Conservation (phyloP, 2,888 invertebrate species). For the Teleogryllus oceanicus region DNA sequence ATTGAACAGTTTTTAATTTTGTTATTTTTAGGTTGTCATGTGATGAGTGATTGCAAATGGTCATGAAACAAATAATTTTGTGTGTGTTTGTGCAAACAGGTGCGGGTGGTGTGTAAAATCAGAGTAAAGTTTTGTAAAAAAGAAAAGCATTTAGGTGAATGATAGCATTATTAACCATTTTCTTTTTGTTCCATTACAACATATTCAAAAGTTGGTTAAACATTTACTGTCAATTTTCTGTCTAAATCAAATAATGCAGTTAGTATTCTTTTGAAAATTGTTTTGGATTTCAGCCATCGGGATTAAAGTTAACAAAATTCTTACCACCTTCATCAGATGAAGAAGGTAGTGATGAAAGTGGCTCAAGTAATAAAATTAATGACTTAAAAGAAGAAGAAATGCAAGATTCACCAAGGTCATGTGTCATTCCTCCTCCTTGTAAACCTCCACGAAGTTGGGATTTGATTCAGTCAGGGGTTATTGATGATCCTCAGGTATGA, state of each 20-base stretch:
- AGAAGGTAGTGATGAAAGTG: conserved; percentile 36
- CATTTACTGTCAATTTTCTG: too few relatives aligned
- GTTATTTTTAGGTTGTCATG: too few relatives aligned
- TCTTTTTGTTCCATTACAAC: too few relatives aligned
- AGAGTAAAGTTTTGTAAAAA: too few relatives aligned
- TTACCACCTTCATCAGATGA: conserved; percentile 36
- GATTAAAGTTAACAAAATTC: conserved; percentile 32
- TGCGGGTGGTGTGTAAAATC: too few relatives aligned
- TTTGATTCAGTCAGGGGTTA: conserved; percentile 43
- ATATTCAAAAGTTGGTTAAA: too few relatives aligned
- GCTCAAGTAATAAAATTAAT: conserved; percentile 30
- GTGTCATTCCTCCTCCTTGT: conserved; percentile 43
- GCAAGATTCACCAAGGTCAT: conserved; percentile 41
- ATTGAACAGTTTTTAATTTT: too few relatives aligned
- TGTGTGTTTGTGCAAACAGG: too few relatives aligned
- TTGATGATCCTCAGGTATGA: conserved; percentile 40
- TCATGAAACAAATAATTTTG: too few relatives aligned
- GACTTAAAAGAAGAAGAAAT: conserved; percentile 35
- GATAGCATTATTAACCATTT: too few relatives aligned
- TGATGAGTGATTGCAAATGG: too few relatives aligned
- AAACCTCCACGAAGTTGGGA: conserved; percentile 45
- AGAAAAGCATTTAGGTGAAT: too few relatives aligned
- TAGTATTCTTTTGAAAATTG: conserved; percentile 9
- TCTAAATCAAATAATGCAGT: neutral
- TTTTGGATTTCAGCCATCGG: conserved; percentile 25